Evolutionary conservation across 1,140 invertebrate genomes (phyloP).

Genomic region (Eurosta solidaginis): DNA sequence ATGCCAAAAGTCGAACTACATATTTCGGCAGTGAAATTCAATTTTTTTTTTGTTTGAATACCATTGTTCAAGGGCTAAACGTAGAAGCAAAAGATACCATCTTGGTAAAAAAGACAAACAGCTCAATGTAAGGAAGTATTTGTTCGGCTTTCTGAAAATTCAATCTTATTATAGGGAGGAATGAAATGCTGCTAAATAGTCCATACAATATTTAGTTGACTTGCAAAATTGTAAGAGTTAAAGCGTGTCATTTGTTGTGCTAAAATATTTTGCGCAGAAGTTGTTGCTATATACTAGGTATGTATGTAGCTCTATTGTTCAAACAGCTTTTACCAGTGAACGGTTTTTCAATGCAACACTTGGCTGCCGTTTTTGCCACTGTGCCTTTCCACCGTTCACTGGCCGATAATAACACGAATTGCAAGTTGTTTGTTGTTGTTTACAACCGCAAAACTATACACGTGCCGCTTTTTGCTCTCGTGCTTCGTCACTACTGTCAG

Average conservation of each 20-base stretch:
- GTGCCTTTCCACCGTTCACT: background rate
- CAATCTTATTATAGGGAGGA: too few relatives aligned
- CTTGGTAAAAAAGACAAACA: too few relatives aligned
- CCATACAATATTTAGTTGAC: too few relatives aligned
- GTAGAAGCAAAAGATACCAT: too few relatives aligned
- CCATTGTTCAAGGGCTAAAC: too few relatives aligned
- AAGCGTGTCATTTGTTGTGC: background rate
- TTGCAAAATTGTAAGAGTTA: background rate
- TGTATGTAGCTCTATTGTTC: too few relatives aligned
- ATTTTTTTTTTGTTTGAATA: too few relatives aligned
- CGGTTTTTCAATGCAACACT: constrained; percentile 2
- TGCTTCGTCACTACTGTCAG: background rate
- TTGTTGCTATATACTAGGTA: constrained; percentile 5
- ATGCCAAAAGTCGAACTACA: too few relatives aligned
- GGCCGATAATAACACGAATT: background rate
- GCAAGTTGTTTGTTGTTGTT: background rate
- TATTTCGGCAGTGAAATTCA: too few relatives aligned
- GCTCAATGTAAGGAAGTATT: too few relatives aligned
- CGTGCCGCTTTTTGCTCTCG: background rate
- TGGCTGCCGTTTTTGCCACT: background rate
- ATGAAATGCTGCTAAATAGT: too few relatives aligned
- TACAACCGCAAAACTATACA: background rate
- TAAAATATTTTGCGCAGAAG: background rate
- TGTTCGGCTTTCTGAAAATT: too few relatives aligned
- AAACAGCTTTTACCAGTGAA: background rate